These are phyloP conservation scores for Tolmerus cingulatus DNA, from an alignment of 2,888 invertebrate genomes.

Conservation along the genomic window DNA sequence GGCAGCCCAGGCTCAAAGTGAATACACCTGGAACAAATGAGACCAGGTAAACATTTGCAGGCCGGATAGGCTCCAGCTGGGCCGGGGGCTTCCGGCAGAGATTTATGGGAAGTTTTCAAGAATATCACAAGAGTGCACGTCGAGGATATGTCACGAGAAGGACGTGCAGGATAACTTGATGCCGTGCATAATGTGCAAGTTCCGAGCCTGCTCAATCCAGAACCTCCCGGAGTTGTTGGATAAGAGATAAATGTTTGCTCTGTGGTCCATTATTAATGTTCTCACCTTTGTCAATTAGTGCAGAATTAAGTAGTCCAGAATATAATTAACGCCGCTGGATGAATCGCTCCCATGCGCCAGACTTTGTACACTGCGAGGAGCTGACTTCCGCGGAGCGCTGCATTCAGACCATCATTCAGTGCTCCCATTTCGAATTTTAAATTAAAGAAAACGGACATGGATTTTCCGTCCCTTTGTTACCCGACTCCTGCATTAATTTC, in stretches of 20 bases:
- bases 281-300: constrained; percentile 20
- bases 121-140: constrained; percentile 4
- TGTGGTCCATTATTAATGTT: constrained; percentile 12
- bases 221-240: background rate
- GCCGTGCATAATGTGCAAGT: background rate
- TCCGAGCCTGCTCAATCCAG: background rate
- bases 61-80: background rate
- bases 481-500: constrained; percentile 2
- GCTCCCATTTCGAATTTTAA: background rate
- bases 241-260: constrained; percentile 11
- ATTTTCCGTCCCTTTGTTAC: background rate
- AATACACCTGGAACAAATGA: background rate
- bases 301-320: constrained; percentile 6
- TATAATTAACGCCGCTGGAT: constrained; percentile 10
- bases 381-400: background rate
- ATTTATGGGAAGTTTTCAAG: constrained; percentile 6
- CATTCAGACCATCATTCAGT: background rate
- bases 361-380: background rate
- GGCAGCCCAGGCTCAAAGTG: background rate
- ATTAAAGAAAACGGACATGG: background rate
- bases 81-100: background rate
- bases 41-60: background rate
- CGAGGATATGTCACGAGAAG: background rate
- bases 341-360: background rate
- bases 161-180: background rate